Percentiles rank a stretch among this genome's conserved stretches.
Conservation (phyloP, 1,140 invertebrate genomes). For the Uloborus diversus region DNA sequence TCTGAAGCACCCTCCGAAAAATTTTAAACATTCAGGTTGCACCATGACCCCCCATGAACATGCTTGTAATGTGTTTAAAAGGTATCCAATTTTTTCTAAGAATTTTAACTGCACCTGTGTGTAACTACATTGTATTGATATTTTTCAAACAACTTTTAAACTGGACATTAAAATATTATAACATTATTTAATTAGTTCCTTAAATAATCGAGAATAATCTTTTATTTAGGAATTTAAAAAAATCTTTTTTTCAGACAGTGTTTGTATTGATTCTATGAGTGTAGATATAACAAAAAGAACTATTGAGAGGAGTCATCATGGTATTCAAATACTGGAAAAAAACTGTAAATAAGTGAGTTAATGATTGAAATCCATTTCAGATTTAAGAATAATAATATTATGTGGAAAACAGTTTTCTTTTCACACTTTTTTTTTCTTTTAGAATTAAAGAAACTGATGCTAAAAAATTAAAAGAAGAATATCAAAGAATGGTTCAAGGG, state of each 20-base stretch:
- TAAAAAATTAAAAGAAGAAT: constrained; percentile 89
- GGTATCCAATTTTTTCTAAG: too few species aligned
- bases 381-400: background rate
- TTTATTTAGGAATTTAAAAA: too few species aligned
- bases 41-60: too few species aligned
- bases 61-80: too few species aligned
- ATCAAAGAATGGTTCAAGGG: constrained; percentile 90
- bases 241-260: constrained; percentile 82
- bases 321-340: constrained; percentile 74
- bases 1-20: too few species aligned
- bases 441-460: constrained; percentile 80
- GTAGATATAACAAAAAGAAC: constrained; percentile 88
- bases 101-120: too few species aligned
- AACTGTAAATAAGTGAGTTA: constrained; percentile 67
- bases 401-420: background rate
- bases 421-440: background rate
- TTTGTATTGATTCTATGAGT: constrained; percentile 99
- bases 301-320: constrained; percentile 85
- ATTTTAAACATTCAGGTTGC: too few species aligned
- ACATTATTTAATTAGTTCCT: too few species aligned
- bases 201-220: too few species aligned
- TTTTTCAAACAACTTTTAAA: too few species aligned
- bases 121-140: too few species aligned
- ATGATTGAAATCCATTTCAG: background rate
- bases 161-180: too few species aligned